Evolutionary conservation across 1,140 invertebrate species (phyloP).

Genomic region (Pseudomyrmex cubaensis): DNA sequence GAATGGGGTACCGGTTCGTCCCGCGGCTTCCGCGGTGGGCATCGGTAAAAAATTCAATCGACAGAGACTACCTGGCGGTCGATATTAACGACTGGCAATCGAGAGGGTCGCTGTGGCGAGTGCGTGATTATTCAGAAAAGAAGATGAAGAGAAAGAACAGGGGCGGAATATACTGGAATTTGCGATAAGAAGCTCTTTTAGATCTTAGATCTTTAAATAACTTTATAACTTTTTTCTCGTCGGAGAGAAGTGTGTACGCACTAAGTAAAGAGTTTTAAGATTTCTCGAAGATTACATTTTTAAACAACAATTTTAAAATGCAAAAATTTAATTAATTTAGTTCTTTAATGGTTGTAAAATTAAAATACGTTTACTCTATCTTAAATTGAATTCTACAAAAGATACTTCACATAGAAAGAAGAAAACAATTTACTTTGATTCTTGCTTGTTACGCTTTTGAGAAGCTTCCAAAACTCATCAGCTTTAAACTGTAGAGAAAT

Average conservation of each 20-base stretch:
- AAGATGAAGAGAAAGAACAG: constrained; percentile 38
- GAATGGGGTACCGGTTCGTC: constrained; percentile 63
- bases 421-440: neutral
- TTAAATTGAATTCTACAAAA: neutral
- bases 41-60: constrained; percentile 73
- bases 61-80: constrained; percentile 65
- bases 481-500: neutral
- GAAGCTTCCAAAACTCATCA: neutral
- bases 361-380: neutral
- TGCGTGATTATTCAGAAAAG: constrained; percentile 67
- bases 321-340: neutral
- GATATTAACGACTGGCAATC: constrained; percentile 77
- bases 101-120: constrained; percentile 64
- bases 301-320: no score
- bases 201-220: no score
- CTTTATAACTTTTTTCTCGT: no score
- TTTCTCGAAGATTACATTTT: no score
- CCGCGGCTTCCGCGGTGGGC: constrained; percentile 50
- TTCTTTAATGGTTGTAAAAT: neutral
- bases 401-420: neutral
- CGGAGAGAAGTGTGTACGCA: no score
- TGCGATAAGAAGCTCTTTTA: no score
- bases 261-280: no score
- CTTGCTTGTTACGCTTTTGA: neutral
- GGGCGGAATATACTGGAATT: constrained; percentile 33